Evolutionary conservation across 30 jellyfish, hydroid and myxozoan genomes (phyloP), one percentile per base, ranked within the genome.

Genomic region (Rhopilema esculentum): DNA sequence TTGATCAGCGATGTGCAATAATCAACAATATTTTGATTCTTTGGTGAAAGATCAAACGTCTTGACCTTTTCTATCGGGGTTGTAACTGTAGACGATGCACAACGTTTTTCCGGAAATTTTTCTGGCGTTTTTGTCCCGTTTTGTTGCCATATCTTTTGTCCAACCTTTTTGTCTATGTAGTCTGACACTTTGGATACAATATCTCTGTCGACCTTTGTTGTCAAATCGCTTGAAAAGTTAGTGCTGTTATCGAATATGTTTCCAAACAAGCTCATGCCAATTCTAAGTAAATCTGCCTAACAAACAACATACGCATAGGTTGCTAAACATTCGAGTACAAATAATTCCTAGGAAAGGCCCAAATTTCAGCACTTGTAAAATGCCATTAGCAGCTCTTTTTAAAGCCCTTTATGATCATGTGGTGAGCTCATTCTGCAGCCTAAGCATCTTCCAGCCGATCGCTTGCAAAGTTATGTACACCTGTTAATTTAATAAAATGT

Each of bases 1-100:
- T 87, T 87, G 49, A 92, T 82, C 49, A 92, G 69, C 9, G 91
- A 78, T 22, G 76, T 86, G 89, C 98, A 92, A 64, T 92, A 92
- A 0, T 70, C 88, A 20, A 83, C 96, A 19, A 92, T 82, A 70
- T 80, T 77, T 53, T 50, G 65, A 57, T 92, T 86, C 73, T 85
- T 81, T 30, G 98, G 98, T 0, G 95, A 64, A 71, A 91, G 31
- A 64, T 91, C 97, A 32, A 91, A 80, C 18, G 88, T 64, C 28
- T 70, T 84, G 21, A 61, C 78, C 18, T 70, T 53, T 28, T 70
- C 81, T 7, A 26, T 19, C 4, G 24, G 29, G 51, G 30, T 21
- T 16, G 23, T 27, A 50, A 12, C 74, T 8, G 23, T 49, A 4
- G 72, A 8, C 50, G 29, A 16, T 4, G 40, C 51, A 0, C 27